These are phyloP conservation scores for Leptobrachium ailaonicum DNA, from an alignment of 2,113 vertebrate genomes.

Conservation along the genomic window DNA sequence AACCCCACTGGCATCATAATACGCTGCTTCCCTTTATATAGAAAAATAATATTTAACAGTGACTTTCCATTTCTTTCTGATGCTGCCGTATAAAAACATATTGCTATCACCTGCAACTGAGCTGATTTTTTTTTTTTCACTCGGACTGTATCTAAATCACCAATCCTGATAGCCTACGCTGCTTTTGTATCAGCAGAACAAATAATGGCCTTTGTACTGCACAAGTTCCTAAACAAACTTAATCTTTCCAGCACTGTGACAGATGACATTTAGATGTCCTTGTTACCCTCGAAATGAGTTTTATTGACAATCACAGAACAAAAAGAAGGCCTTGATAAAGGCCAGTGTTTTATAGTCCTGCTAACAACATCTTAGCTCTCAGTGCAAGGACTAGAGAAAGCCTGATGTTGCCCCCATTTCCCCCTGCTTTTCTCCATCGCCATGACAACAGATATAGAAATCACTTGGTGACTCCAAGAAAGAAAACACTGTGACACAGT, in stretches of 20 bases:
- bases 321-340: slow-evolving; percentile 81
- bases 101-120: slow-evolving; percentile 76
- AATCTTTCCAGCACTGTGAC: slow-evolving; percentile 87
- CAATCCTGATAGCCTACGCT: slow-evolving; percentile 69
- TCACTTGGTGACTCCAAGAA: slow-evolving; percentile 94
- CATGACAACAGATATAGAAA: slow-evolving; percentile 99
- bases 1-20: slow-evolving; percentile 61
- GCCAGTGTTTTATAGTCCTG: slow-evolving; percentile 82
- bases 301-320: slow-evolving; percentile 88
- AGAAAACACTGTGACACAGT: slow-evolving; percentile 92
- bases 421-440: slow-evolving; percentile 84
- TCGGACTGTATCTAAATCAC: slow-evolving; percentile 73
- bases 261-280: slow-evolving; percentile 86
- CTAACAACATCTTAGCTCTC: slow-evolving; percentile 80
- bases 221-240: slow-evolving; percentile 89
- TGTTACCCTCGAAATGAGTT: slow-evolving; percentile 86
- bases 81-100: slow-evolving; percentile 64
- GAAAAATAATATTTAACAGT: slow-evolving; percentile 32
- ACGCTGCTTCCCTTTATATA: slow-evolving; percentile 59
- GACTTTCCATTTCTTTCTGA: slow-evolving; percentile 58
- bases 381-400: slow-evolving; percentile 81
- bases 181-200: slow-evolving; percentile 78
- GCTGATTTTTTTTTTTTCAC: slow-evolving; percentile 73
- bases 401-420: slow-evolving; percentile 92
- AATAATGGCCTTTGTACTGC: slow-evolving; percentile 81